Evolutionary conservation across 2,888 invertebrate species (phyloP).

Genomic region (Andrena fulva): DNA sequence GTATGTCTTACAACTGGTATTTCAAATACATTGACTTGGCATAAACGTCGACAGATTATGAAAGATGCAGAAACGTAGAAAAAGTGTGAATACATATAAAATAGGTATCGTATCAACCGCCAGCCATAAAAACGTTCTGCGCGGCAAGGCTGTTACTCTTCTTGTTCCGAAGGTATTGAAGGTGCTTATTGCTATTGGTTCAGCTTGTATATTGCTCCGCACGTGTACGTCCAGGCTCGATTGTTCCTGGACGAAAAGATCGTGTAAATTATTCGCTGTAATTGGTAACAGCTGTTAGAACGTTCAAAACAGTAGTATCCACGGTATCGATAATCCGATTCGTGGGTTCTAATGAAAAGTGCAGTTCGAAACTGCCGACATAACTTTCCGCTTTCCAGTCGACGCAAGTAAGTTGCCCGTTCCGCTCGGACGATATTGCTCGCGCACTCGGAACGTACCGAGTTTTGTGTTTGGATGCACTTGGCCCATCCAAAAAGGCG

Average conservation of each 20-base stretch:
- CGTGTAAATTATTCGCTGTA: background rate
- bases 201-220: background rate
- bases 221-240: background rate
- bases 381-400: constrained; percentile 4
- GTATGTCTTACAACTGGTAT: no score
- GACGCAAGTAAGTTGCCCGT: background rate
- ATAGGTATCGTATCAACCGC: no score
- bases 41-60: no score
- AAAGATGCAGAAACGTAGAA: no score
- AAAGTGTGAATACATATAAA: no score
- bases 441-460: background rate
- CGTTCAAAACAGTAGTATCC: background rate
- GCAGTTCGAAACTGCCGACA: constrained; percentile 6
- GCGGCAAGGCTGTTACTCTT: no score
- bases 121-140: no score
- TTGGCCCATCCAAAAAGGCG: constrained; percentile 17
- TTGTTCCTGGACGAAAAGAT: background rate
- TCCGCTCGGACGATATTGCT: background rate
- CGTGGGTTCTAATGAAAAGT: constrained; percentile 21
- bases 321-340: constrained; percentile 14
- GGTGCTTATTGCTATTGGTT: no score
- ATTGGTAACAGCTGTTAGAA: background rate
- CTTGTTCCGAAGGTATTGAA: no score
- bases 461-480: background rate
- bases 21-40: no score